Percentiles rank a stretch among this genome's conserved stretches.
These are phyloP conservation scores for Coelopa pilipes DNA, from an alignment of 2,888 invertebrate genomes.

Conservation along the genomic window DNA sequence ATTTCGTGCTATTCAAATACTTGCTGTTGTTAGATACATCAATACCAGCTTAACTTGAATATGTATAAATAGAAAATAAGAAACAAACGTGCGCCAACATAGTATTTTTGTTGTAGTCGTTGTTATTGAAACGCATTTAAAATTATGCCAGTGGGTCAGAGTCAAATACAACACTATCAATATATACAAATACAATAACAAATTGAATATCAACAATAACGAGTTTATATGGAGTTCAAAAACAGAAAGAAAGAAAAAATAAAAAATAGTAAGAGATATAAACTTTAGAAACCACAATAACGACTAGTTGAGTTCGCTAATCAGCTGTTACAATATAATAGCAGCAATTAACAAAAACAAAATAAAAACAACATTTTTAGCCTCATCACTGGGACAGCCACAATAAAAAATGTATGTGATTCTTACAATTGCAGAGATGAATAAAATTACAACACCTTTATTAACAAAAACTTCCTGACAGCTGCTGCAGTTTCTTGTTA, in stretches of 20 bases:
- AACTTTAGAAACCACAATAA: background rate
- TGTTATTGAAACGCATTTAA: background rate
- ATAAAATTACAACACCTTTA: no score
- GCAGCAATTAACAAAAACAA: background rate
- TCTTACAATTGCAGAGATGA: no score
- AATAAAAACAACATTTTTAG: background rate
- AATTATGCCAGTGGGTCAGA: slow-evolving; percentile 26
- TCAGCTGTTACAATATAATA: slow-evolving; percentile 18
- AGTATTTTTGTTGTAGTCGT: slow-evolving; percentile 4
- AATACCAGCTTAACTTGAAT: no score
- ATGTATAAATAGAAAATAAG: no score
- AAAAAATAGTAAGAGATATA: background rate
- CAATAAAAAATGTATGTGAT: no score
- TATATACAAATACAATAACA: slow-evolving; percentile 40
- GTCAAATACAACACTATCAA: slow-evolving; percentile 32
- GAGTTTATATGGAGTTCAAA: background rate
- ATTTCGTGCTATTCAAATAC: no score
- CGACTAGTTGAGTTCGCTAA: background rate
- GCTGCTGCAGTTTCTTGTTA: no score
- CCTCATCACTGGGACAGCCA: background rate
- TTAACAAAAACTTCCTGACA: no score
- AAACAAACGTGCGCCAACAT: background rate
- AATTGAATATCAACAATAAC: slow-evolving; percentile 34
- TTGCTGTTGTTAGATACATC: no score
- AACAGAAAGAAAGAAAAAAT: background rate